Conservation (phyloP, 1,140 invertebrate genomes). For the Drosophila hydei region DNA sequence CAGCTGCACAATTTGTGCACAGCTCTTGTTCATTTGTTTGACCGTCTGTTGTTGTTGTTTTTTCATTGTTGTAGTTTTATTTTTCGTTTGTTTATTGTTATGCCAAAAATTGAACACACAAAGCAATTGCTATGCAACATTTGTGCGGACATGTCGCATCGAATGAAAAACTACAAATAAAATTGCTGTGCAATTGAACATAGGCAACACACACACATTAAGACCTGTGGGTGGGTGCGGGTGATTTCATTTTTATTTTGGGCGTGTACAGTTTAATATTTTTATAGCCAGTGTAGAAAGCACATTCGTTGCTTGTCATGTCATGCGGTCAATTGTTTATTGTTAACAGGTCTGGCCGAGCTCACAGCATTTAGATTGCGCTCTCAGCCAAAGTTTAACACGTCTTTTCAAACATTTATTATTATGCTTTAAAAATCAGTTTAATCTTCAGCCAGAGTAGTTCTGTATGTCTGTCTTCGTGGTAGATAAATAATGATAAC, state of each 20-base stretch:
- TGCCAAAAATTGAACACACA: constrained; percentile 81
- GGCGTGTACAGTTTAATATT: constrained; percentile 54
- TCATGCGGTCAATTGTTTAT: constrained; percentile 77
- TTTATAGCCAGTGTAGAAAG: constrained; percentile 59
- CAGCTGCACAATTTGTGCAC: constrained; percentile 77
- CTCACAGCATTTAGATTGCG: constrained; percentile 8
- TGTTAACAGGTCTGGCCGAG: constrained; percentile 58
- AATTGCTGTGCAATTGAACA: constrained; percentile 68
- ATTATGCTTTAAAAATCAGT: constrained; percentile 2
- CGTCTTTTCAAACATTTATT: constrained; percentile 17
- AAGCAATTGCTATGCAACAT: constrained; percentile 81
- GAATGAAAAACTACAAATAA: constrained; percentile 62
- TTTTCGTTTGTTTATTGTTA: constrained; percentile 61
- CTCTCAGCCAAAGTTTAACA: neutral
- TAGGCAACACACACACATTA: constrained; percentile 37
- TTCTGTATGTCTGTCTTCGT: neutral
- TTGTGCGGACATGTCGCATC: constrained; percentile 72
- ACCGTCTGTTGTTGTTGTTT: constrained; percentile 16
- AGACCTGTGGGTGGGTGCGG: constrained; percentile 14
- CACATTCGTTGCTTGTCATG: constrained; percentile 63
- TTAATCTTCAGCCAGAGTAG: neutral
- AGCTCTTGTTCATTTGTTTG: constrained; percentile 72
- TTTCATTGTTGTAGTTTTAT: constrained; percentile 20
- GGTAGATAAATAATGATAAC: too few relatives aligned
- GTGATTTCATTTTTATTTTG: constrained; percentile 1